phyloP scores from a whole-genome alignment of 2,797 vertebrate species.

The Spheniscus humboldti region DNA sequence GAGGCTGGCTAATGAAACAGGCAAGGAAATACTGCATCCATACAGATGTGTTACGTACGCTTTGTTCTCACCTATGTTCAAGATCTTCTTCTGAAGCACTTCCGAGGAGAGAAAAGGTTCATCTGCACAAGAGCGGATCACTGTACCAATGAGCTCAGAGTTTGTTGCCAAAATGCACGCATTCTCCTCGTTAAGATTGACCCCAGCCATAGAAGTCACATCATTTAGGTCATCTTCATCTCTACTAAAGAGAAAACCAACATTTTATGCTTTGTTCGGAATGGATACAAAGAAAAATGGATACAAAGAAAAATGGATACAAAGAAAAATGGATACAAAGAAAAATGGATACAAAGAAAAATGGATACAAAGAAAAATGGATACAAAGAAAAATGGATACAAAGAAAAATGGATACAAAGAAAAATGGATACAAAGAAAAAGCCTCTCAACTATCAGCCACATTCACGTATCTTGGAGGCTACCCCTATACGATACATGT shows the following conservation, averaged over 20 bases:
- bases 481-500: background rate
- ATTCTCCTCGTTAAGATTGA: conserved; percentile 82
- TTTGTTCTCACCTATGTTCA: conserved; percentile 81
- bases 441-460: background rate
- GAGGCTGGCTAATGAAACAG: background rate
- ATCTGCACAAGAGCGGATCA: conserved; percentile 87
- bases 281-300: background rate
- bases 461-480: background rate
- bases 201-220: conserved; percentile 86
- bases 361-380: background rate
- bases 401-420: background rate
- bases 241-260: conserved; percentile 56
- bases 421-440: background rate
- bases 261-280: background rate
- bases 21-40: background rate
- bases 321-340: background rate
- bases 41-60: rapidly evolving
- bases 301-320: background rate
- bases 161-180: conserved; percentile 75
- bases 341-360: background rate
- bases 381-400: background rate
- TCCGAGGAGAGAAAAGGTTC: conserved; percentile 83
- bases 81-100: conserved; percentile 77
- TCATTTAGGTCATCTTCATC: conserved; percentile 89
- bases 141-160: conserved; percentile 79